Conservation (phyloP, 2,113 vertebrate species). For the Fukomys damarensis region DNA sequence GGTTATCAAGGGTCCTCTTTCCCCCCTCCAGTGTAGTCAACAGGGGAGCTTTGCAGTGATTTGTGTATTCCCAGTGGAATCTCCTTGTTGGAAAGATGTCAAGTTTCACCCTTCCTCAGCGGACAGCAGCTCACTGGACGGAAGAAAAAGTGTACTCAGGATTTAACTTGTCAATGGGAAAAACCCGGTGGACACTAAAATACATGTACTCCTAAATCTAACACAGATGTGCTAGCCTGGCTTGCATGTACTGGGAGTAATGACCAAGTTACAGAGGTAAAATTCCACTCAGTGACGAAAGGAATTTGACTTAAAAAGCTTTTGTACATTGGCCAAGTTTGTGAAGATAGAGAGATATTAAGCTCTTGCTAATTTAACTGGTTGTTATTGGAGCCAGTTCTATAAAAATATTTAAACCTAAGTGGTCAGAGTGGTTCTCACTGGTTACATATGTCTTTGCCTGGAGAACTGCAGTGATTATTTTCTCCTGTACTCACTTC, state of each 20-base stretch:
- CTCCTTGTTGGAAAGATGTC: not conserved
- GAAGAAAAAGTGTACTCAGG: not conserved
- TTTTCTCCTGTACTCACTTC: not conserved
- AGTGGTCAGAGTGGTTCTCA: not conserved
- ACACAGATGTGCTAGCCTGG: not conserved
- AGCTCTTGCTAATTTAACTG: not conserved
- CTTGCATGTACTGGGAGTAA: rapidly evolving
- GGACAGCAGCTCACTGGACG: not conserved
- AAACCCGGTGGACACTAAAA: not conserved
- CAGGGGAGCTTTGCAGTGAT: not conserved
- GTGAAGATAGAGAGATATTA: not conserved
- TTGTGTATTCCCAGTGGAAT: not conserved
- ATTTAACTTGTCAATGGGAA: not conserved
- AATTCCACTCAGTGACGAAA: not conserved
- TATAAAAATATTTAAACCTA: not conserved
- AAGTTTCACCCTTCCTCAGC: not conserved
- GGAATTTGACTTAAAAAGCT: not conserved
- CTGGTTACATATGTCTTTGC: not conserved
- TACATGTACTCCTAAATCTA: not conserved
- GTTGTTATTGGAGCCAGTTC: not conserved
- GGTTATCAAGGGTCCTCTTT: not conserved
- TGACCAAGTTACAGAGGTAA: not conserved
- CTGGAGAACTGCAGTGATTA: not conserved
- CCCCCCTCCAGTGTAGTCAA: not conserved
- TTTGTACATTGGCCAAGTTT: not conserved